Base-by-base conservation (phyloP, 2,888 invertebrate species). In the Eupithecia tripunctaria region DNA sequence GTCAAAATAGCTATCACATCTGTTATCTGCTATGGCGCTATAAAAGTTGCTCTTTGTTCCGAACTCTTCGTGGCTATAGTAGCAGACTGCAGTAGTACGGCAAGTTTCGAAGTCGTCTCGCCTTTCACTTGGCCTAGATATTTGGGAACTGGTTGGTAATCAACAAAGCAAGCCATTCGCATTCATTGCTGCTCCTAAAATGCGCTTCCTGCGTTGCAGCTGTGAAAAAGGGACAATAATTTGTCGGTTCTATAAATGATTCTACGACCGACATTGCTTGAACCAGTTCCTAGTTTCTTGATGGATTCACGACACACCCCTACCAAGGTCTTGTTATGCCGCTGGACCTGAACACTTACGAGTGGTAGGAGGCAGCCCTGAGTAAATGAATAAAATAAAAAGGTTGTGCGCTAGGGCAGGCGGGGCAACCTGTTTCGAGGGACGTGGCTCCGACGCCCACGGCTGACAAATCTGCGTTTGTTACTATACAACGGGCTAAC, bases 71-170 rank as follows among this genome's bases (percentile, higher is more conserved):
- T 62, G 18, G 36, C 29, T 29, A n/a, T 21, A 25, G 38, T 25
- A n/a, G 38, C 38, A 14, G 64, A 81, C 80, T 79, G 78, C 67
- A 63, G 65, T 43, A 66, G 14, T 56, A 67, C 79, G 81, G 80
- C 78, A 81, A 86, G 85, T 91, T 91, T 89, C 89, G 89, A 89
- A 90, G 88, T 84, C 88, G 88, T 84, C 83, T 88, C 88, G 91
- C 94, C 94, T 94, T 94, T 94, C 94, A 93, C 94, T 93, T 88
- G 94, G 90, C 94, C 94, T 89, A 92, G 90, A 93, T 94, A 91
- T 92, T 94, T 93, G 76, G 91, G 89, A 93, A 92, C 93, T 91
- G 90, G 94, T 93, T 91, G 85, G 88, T 86, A 89, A 88, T 89
- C 88, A 91, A 80, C 90, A 91, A 91, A 90, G 89, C 89, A 84